Conservation (phyloP, 1,140 invertebrate species). For the Berghia stephanieae region DNA sequence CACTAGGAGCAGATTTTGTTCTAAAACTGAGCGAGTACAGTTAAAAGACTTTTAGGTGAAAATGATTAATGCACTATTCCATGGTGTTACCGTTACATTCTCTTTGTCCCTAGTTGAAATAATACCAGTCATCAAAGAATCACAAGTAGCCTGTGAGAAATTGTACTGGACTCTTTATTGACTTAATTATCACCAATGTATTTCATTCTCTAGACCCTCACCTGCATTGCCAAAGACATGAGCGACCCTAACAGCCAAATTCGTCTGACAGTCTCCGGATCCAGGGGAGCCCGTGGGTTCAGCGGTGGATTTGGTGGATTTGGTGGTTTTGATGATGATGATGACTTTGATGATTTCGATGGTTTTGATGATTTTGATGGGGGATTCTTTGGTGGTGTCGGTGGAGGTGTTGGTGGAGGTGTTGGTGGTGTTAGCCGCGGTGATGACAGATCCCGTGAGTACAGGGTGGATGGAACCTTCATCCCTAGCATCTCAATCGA, state of each 20-base stretch:
- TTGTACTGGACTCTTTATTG: no score
- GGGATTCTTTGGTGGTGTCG: neutral
- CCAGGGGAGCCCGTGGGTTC: neutral
- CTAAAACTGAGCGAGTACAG: no score
- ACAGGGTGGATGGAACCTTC: neutral
- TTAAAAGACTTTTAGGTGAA: no score
- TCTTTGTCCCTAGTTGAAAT: no score
- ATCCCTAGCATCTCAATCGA: neutral
- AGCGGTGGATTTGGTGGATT: neutral
- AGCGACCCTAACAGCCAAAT: neutral
- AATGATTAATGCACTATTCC: no score
- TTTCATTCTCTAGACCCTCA: neutral
- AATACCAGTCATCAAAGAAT: no score
- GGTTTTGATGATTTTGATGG: neutral
- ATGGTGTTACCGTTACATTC: no score
- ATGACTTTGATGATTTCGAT: neutral
- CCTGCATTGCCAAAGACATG: slow-evolving; percentile 9
- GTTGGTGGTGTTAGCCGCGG: neutral
- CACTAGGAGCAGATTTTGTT: no score
- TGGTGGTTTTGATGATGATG: neutral
- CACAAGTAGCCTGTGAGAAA: no score
- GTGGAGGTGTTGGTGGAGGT: neutral
- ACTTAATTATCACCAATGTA: no score
- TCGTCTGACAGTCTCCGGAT: neutral
- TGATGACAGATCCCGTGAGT: neutral